These are phyloP conservation scores for Drosophila rhopaloa DNA, from an alignment of 1,140 invertebrate genomes.

Conservation along the genomic window DNA sequence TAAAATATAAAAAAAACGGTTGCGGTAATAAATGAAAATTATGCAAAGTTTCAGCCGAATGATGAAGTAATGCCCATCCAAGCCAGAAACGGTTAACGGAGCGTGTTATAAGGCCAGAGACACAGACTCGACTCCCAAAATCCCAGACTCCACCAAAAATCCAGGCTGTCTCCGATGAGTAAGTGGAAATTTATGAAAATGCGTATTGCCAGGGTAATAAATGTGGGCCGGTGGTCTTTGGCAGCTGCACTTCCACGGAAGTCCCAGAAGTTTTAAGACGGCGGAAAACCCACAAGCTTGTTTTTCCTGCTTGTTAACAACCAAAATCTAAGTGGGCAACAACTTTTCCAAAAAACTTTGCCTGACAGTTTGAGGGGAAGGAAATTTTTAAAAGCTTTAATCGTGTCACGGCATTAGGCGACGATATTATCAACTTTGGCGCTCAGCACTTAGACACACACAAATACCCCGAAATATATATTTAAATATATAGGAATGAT, in stretches of 20 bases:
- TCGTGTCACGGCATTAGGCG: conserved; percentile 56
- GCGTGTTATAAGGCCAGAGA: conserved; percentile 71
- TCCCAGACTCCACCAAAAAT: conserved; percentile 5
- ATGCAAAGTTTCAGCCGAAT: conserved; percentile 79
- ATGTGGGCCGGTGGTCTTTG: conserved; percentile 33
- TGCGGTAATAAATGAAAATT: conserved; percentile 82
- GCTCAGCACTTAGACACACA: conserved; percentile 16
- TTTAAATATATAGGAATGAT: conserved; percentile 4
- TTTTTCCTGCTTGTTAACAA: conserved; percentile 65
- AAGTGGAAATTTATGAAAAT: conserved; percentile 82
- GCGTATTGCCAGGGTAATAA: conserved; percentile 61
- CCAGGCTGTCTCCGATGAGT: conserved; percentile 53
- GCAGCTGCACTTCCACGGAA: conserved; percentile 57
- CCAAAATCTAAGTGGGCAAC: conserved; percentile 76
- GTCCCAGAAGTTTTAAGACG: conserved; percentile 61
- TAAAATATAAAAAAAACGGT: conserved; percentile 59
- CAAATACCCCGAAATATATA: conserved; percentile 13
- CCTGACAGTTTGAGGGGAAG: conserved; percentile 55
- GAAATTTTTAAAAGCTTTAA: conserved; percentile 56
- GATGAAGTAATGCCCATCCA: conserved; percentile 75
- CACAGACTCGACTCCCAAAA: conserved; percentile 1
- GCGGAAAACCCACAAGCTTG: conserved; percentile 38
- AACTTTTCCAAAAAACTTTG: conserved; percentile 68
- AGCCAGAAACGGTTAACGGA: conserved; percentile 78
- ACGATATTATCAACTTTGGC: conserved; percentile 49